phyloP scores from a whole-genome alignment of 2,797 vertebrate species.

The Ispidina lecontei region DNA sequence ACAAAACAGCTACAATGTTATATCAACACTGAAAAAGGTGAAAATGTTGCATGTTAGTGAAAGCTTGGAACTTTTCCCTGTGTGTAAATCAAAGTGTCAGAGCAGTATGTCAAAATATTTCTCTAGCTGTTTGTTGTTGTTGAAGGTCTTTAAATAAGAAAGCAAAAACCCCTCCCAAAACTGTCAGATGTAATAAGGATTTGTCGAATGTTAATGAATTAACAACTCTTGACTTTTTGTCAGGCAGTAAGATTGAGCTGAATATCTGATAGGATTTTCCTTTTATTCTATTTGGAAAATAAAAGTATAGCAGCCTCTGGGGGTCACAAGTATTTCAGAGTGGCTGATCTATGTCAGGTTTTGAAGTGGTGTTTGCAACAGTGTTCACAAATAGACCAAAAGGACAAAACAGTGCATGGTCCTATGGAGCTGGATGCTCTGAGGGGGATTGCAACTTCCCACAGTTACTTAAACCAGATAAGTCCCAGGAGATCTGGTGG shows the following conservation, averaged over 20 bases:
- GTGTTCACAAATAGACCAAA: not conserved
- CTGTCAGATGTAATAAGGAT: not conserved
- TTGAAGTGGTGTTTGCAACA: not conserved
- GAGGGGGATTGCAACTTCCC: not conserved
- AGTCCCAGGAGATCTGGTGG: not conserved
- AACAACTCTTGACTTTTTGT: slow-evolving; percentile 19
- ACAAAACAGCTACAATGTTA: not conserved
- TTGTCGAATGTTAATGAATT: slow-evolving; percentile 42
- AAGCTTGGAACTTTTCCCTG: not conserved
- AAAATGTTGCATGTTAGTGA: not conserved
- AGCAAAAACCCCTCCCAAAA: not conserved
- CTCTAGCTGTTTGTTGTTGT: not conserved
- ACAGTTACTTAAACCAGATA: not conserved
- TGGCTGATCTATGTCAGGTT: not conserved
- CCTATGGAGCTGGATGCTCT: not conserved
- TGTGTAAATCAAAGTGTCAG: not conserved
- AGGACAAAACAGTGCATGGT: not conserved
- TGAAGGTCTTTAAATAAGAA: slow-evolving; percentile 27
- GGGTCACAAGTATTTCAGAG: not conserved
- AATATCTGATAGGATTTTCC: not conserved
- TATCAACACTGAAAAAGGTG: not conserved
- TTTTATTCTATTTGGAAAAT: not conserved
- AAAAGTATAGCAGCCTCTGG: not conserved
- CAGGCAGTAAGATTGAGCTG: not conserved
- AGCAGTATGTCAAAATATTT: not conserved